Evolutionary conservation across 2,797 vertebrate genomes (phyloP).

Genomic region (Halcyon badia): DNA sequence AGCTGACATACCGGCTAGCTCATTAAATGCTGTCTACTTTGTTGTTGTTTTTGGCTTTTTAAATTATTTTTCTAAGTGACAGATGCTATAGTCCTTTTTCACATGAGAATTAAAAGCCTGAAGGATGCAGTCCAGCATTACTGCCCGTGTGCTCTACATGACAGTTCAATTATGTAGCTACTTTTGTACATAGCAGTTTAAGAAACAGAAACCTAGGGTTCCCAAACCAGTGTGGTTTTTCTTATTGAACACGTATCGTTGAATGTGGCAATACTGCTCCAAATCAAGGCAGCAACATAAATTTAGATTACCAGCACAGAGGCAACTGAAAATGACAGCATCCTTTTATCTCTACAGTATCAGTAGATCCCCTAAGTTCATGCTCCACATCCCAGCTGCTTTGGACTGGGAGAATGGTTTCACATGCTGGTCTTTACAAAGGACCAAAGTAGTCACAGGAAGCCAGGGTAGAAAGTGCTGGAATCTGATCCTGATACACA

Average conservation of each 20-base stretch:
- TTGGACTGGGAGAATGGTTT: not conserved
- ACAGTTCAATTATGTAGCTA: not conserved
- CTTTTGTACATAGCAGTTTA: not conserved
- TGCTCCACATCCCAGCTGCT: not conserved
- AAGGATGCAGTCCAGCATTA: not conserved
- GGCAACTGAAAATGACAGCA: not conserved
- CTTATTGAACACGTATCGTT: not conserved
- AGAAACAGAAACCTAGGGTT: not conserved
- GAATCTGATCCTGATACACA: not conserved
- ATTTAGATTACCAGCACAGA: not conserved
- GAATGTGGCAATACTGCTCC: not conserved
- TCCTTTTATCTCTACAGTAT: not conserved
- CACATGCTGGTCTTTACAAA: not conserved
- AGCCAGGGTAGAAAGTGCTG: not conserved
- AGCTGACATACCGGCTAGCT: not conserved
- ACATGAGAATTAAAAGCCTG: not conserved
- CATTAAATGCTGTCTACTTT: not conserved
- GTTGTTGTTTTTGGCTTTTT: not conserved
- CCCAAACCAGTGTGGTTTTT: not conserved
- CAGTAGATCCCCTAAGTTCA: not conserved
- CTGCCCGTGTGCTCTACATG: accelerated
- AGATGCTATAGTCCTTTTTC: not conserved
- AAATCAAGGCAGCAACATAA: not conserved
- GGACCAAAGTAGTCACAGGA: not conserved
- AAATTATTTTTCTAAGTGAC: not conserved